These are phyloP conservation scores for Venturia canescens DNA, from an alignment of 1,140 invertebrate species.

Conservation along the genomic window DNA sequence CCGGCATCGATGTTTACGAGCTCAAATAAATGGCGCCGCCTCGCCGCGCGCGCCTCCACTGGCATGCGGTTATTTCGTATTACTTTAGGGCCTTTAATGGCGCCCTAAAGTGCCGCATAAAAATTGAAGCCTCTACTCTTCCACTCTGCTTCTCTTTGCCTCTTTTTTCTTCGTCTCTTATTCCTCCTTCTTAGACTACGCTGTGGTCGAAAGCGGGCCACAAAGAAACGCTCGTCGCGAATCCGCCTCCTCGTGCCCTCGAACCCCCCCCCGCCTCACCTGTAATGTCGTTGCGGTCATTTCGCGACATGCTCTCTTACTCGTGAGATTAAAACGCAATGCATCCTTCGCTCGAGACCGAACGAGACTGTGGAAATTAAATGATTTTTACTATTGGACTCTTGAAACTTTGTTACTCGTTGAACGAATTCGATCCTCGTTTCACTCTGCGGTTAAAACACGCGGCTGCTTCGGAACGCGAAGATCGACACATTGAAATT, in stretches of 20 bases:
- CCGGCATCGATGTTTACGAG: slow-evolving; percentile 74
- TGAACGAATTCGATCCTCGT: no score
- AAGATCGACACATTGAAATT: no score
- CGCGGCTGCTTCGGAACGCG: no score
- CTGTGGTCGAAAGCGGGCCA: slow-evolving; percentile 55
- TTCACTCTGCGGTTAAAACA: no score
- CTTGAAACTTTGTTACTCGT: no score
- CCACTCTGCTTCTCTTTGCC: background rate
- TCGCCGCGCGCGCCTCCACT: slow-evolving; percentile 33
- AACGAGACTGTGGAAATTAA: background rate
- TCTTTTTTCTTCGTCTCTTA: background rate
- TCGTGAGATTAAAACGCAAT: background rate
- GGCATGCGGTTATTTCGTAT: slow-evolving; percentile 70
- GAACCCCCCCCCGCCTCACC: background rate
- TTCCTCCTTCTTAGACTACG: slow-evolving; percentile 8
- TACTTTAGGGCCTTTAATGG: slow-evolving; percentile 71
- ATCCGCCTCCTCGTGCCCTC: slow-evolving; percentile 46
- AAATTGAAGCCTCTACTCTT: slow-evolving; percentile 60
- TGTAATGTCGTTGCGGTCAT: slow-evolving; percentile 21
- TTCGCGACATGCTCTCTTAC: background rate
- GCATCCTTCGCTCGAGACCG: background rate
- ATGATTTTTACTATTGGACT: background rate
- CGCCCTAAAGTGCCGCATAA: slow-evolving; percentile 71
- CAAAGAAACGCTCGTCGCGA: slow-evolving; percentile 59
- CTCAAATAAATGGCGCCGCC: slow-evolving; percentile 69